A percentile compares a stretch with the other conserved stretches of the same genome.
phyloP scores from a whole-genome alignment of 2,113 vertebrate species.

The Kryptolebias marmoratus region DNA sequence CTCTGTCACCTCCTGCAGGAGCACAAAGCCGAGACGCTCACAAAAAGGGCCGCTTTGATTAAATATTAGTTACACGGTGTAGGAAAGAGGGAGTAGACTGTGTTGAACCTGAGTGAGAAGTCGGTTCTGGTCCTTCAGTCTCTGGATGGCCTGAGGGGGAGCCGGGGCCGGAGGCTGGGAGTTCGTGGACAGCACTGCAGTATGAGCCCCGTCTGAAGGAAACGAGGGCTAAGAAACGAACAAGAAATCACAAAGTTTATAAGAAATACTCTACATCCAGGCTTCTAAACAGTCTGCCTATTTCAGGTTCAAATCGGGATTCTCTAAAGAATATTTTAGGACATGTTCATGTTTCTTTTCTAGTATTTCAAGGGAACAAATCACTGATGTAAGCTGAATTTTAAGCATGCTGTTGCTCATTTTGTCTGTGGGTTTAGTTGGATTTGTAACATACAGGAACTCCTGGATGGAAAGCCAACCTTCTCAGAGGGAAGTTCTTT shows the following conservation, averaged over 20 bases:
- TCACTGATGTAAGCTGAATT: no score
- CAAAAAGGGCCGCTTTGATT: no score
- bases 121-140: conserved; percentile 95
- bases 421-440: no score
- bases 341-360: no score
- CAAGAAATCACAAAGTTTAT: neutral
- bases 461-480: no score
- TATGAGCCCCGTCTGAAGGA: conserved; percentile 48
- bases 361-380: no score
- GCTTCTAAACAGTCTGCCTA: no score
- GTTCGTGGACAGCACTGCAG: conserved; percentile 38
- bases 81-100: neutral
- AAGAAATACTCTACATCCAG: neutral
- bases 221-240: conserved; percentile 67
- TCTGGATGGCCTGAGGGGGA: conserved; percentile 87
- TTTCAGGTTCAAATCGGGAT: no score
- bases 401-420: no score
- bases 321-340: no score
- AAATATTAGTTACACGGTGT: neutral
- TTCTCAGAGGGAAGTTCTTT: no score
- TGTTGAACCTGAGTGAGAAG: conserved; percentile 89
- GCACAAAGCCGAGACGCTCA: neutral
- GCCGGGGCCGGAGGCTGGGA: conserved; percentile 62
- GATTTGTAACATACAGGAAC: no score
- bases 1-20: conserved; percentile 88